phyloP scores from a whole-genome alignment of 2,888 invertebrate genomes.

The Caenorhabditis sp. region DNA sequence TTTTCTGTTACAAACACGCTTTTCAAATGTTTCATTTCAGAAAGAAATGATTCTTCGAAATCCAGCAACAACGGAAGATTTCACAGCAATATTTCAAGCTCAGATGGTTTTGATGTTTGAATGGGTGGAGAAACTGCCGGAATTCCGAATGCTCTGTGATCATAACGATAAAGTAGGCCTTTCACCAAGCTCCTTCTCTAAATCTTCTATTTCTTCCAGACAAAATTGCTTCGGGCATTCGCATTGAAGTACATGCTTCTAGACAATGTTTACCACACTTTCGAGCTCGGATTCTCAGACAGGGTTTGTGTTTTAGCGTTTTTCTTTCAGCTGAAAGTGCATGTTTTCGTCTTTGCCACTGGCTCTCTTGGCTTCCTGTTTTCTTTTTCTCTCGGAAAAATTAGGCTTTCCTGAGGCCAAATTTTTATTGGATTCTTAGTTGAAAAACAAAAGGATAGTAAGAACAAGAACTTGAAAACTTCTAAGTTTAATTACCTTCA shows the following conservation, averaged over 20 bases:
- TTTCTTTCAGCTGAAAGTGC: not conserved
- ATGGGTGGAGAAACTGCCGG: constrained; percentile 80
- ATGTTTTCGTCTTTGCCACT: not conserved
- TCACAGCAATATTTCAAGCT: constrained; percentile 71
- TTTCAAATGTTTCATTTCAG: constrained; percentile 12
- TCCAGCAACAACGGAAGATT: constrained; percentile 74
- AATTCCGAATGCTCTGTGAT: constrained; percentile 73
- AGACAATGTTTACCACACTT: constrained; percentile 80
- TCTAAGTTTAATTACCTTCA: too few relatives aligned
- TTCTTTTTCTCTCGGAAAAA: not conserved
- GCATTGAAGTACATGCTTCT: constrained; percentile 77
- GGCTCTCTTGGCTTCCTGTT: not conserved
- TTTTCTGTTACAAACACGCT: not conserved
- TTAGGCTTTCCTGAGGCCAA: too few relatives aligned
- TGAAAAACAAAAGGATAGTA: too few relatives aligned
- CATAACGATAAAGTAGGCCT: constrained; percentile 76
- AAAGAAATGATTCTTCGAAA: constrained; percentile 66
- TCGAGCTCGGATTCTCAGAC: constrained; percentile 75
- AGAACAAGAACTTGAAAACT: too few relatives aligned
- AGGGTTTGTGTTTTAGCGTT: constrained; percentile 62
- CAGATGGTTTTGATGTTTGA: constrained; percentile 80
- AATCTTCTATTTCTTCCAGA: constrained; percentile 56
- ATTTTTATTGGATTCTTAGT: too few relatives aligned
- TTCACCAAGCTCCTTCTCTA: not conserved
- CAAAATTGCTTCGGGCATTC: constrained; percentile 76